phyloP scores from a whole-genome alignment of 2,113 vertebrate species.

The Origma solitaria region DNA sequence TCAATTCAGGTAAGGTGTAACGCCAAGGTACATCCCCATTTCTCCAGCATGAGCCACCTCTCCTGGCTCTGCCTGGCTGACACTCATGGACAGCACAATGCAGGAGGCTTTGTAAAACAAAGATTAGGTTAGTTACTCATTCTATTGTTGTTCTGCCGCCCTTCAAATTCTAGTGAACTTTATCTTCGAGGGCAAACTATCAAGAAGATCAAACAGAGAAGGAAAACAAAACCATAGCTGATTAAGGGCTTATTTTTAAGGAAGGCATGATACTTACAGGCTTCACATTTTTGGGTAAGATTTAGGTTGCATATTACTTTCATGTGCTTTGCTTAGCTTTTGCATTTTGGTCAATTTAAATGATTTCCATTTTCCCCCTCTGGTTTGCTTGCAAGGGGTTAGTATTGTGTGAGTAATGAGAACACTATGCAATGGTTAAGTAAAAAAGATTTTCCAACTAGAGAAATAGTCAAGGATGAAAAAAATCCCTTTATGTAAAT shows the following conservation, averaged over 20 bases:
- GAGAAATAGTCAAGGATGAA: neutral
- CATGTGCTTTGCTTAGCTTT: neutral
- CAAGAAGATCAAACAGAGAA: neutral
- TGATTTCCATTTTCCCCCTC: neutral
- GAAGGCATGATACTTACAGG: neutral
- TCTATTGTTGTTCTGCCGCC: neutral
- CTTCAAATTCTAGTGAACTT: neutral
- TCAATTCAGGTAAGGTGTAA: accelerated
- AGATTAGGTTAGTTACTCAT: neutral
- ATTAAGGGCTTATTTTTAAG: neutral
- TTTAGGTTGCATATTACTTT: neutral
- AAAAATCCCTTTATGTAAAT: neutral
- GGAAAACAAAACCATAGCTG: neutral
- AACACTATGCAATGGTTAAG: neutral
- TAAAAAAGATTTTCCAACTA: neutral
- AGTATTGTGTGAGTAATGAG: neutral
- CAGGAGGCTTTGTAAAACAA: neutral
- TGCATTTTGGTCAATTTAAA: neutral
- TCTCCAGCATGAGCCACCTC: neutral
- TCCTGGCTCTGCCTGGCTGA: neutral
- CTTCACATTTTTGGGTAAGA: neutral
- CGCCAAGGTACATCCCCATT: accelerated
- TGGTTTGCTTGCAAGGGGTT: neutral
- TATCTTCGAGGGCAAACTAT: neutral
- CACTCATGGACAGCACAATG: accelerated